Evolutionary conservation across 2,113 vertebrate species (phyloP), one percentile per base, ranked within the genome.

Genomic region (Forbesichthys agassizii): DNA sequence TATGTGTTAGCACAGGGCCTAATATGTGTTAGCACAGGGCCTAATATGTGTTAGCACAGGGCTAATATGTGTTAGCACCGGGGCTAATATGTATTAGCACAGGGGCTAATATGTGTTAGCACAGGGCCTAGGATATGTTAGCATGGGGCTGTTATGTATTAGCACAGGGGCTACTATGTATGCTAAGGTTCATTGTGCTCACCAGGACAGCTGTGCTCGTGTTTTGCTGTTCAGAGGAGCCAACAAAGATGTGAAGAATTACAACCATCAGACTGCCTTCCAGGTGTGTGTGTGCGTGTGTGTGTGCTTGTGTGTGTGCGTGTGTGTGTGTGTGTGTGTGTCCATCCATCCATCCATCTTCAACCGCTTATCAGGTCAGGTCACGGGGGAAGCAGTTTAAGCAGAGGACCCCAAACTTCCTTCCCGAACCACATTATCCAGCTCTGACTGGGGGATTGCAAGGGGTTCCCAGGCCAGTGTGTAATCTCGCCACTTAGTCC

Each of bases 211-310:
- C 85, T 99, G 97, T 27, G 96, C 97, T 14, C 89, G 97, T 55
- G 96, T 99, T 51, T 91, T 99, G 73, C 94, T 99, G 64, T 98
- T 99, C 89, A 94, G 97, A 3, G 98, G 98, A 14, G 95, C 96
- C 8, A 96, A 95, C 88, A 99, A 98, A 76, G 98, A 99, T 46
- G 93, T 98, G 48, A 96, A 96, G 74, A 99, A 99, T 88, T 98
- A 96, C 92, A 99, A 99, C 91, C 98, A 95, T 90, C 98, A 99
- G 92, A 99, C 97, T 0, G 97, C 98, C 0, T 99, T 99, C 82
- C 98, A 99, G 97, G 97, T 97, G 80, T 61, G 66, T 57, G 11
- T 33, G 55, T 33, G 46, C n/a, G 42, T 51, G 56, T 49, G 55
- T 16, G 52, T n/a, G 53, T 20, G 65, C 14, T 54, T 48, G 66